Evolutionary conservation across 2,888 invertebrate genomes (phyloP).

Genomic region (Cataglyphis altisquamis): DNA sequence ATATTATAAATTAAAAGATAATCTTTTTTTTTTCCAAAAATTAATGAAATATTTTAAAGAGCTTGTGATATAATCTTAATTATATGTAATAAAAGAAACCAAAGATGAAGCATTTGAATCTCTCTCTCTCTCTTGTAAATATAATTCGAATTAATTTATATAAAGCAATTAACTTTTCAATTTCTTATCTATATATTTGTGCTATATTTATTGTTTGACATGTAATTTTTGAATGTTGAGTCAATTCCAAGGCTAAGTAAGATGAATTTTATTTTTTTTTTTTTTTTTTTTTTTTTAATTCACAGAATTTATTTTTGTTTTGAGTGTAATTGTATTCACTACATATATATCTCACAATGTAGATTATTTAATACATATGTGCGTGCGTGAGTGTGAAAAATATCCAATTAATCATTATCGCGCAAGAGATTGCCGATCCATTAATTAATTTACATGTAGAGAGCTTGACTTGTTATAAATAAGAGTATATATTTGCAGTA

Average conservation of each 20-base stretch:
- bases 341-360: conserved; percentile 34
- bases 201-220: conserved; percentile 12
- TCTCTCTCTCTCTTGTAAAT: conserved; percentile 18
- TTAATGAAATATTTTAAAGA: not conserved
- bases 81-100: not conserved
- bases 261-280: conserved; percentile 26
- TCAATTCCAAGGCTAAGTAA: conserved; percentile 14
- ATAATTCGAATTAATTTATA: conserved; percentile 24
- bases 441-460: conserved; percentile 25
- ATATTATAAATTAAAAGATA: conserved; percentile 15
- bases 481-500: conserved; percentile 12
- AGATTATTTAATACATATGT: conserved; percentile 40
- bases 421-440: not conserved
- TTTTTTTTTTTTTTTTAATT: conserved; percentile 27
- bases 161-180: not conserved
- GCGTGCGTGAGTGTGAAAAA: conserved; percentile 44
- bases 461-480: conserved; percentile 24
- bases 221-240: conserved; percentile 25
- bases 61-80: not conserved
- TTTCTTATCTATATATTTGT: conserved; percentile 15
- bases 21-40: not conserved
- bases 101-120: conserved; percentile 1
- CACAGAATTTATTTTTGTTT: conserved; percentile 28
- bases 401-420: conserved; percentile 35
- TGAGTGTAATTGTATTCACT: conserved; percentile 23